Evolutionary conservation across 2,888 invertebrate species (phyloP).

Genomic region (Parnassius mnemosyne): DNA sequence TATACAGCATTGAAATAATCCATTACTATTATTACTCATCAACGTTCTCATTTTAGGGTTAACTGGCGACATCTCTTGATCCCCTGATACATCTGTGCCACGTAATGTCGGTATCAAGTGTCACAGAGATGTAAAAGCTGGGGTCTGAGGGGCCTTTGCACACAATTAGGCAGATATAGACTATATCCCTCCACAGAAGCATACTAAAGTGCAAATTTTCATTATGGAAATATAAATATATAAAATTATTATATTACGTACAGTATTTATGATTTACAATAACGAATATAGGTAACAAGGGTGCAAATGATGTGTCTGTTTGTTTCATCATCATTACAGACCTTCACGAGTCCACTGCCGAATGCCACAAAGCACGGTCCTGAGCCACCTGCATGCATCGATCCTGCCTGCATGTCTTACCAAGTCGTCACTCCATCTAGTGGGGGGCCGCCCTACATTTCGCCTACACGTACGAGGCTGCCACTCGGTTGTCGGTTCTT

Average conservation of each 20-base stretch:
- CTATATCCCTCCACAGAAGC: constrained; percentile 32
- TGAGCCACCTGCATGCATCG: no score
- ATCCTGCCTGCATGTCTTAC: no score
- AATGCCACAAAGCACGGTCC: no score
- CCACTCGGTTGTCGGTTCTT: no score
- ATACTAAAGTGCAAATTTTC: constrained; percentile 22
- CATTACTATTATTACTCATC: constrained; percentile 69
- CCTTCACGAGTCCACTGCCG: no score
- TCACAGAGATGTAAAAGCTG: constrained; percentile 60
- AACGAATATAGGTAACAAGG: no score
- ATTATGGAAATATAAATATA: constrained; percentile 3
- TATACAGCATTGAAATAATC: constrained; percentile 49
- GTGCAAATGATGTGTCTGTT: no score
- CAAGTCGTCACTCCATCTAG: no score
- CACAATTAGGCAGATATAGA: constrained; percentile 49
- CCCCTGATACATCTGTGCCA: constrained; percentile 49
- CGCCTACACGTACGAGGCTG: no score
- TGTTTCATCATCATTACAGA: no score
- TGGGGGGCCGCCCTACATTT: no score
- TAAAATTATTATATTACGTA: background rate
- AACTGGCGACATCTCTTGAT: constrained; percentile 61
- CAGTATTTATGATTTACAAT: background rate
- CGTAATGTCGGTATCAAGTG: constrained; percentile 65
- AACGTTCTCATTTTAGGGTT: constrained; percentile 62
- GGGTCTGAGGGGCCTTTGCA: constrained; percentile 39